phyloP scores from a whole-genome alignment of 2,113 vertebrate species.

The Gasterosteus aculeatus region DNA sequence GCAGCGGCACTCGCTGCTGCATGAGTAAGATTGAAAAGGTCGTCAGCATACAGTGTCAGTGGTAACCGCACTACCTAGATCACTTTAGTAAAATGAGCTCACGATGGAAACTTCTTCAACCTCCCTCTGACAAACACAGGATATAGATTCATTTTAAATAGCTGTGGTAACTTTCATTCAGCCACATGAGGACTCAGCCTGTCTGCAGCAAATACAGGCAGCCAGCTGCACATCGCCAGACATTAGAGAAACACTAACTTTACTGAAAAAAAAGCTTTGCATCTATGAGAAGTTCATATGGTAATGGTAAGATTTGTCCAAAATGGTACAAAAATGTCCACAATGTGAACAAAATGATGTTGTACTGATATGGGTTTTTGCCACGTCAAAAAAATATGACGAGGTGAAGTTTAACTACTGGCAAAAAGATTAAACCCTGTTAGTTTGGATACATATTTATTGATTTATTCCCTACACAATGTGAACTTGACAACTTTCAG shows the following conservation, averaged over 20 bases:
- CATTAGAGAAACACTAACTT: neutral
- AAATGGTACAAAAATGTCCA: too few species aligned
- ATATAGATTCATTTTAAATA: neutral
- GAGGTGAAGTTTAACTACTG: neutral
- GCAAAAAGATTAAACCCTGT: neutral
- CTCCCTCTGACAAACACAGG: neutral
- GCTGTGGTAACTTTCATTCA: neutral
- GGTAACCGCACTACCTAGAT: neutral
- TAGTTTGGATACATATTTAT: neutral
- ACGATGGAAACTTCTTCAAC: constrained; percentile 5
- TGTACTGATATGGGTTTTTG: neutral
- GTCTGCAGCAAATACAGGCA: neutral
- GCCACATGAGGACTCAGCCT: neutral
- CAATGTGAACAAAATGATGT: too few species aligned
- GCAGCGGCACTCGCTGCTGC: constrained; percentile 78
- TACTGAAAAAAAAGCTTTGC: neutral
- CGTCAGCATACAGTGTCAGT: neutral
- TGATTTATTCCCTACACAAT: neutral
- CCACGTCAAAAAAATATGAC: neutral
- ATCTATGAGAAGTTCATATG: neutral
- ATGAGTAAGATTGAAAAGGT: constrained; percentile 3
- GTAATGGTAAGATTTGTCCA: neutral
- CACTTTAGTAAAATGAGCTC: neutral
- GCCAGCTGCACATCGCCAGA: neutral
- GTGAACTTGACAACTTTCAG: neutral